phyloP scores from a whole-genome alignment of 2,797 vertebrate genomes.

The Craterocephalus amniculus region DNA sequence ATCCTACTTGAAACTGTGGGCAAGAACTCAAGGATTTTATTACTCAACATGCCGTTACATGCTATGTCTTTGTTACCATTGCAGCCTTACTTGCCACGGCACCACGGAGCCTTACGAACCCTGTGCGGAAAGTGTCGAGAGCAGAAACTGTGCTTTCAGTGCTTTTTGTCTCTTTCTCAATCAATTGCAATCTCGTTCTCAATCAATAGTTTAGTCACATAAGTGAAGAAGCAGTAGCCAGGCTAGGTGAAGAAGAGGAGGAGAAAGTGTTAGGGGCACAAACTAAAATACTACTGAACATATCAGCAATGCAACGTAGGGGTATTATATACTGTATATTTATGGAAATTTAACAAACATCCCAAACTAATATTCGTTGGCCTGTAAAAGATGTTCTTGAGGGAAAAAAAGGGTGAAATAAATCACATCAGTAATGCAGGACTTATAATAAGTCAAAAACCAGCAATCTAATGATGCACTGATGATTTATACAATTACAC shows the following conservation, averaged over 20 bases:
- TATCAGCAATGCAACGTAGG: neutral
- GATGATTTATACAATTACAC: conserved; percentile 53
- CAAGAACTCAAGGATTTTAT: neutral
- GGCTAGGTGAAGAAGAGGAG: conserved; percentile 6
- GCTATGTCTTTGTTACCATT: conserved; percentile 9
- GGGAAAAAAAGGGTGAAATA: neutral
- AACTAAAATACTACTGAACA: neutral
- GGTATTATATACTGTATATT: fast-evolving
- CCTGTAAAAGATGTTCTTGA: neutral
- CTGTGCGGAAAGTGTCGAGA: conserved; percentile 33
- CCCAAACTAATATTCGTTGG: neutral
- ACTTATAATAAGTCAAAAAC: no score
- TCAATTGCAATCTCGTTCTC: conserved; percentile 66
- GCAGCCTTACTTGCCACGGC: neutral
- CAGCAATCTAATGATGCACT: conserved; percentile 40
- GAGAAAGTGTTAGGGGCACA: neutral
- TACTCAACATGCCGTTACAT: neutral
- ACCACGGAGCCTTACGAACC: conserved; percentile 15
- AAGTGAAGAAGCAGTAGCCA: conserved; percentile 26
- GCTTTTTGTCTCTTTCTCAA: conserved; percentile 53
- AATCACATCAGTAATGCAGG: neutral
- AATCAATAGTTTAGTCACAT: conserved; percentile 56
- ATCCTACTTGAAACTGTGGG: neutral
- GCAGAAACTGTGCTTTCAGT: no score
- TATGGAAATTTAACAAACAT: neutral